Evolutionary conservation across 2,113 vertebrate species (phyloP).

Genomic region (Phoenicopterus ruber): DNA sequence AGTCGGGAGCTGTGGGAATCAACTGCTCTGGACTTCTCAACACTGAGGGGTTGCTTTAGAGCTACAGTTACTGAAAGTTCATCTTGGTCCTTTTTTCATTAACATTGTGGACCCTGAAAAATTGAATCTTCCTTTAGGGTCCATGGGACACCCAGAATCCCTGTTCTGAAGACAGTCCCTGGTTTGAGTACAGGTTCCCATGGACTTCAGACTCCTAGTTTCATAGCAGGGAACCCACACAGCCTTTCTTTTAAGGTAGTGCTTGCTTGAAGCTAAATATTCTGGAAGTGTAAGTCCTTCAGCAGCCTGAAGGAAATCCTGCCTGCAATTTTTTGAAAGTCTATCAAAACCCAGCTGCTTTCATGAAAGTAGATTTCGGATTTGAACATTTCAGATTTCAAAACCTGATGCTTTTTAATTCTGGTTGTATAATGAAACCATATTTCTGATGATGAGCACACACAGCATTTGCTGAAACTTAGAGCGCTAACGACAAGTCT

Average conservation of each 20-base stretch:
- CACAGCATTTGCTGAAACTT: background rate
- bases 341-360: background rate
- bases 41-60: background rate
- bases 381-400: background rate
- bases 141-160: background rate
- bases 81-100: background rate
- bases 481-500: background rate
- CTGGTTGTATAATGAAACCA: background rate
- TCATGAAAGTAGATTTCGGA: background rate
- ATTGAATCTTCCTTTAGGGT: background rate
- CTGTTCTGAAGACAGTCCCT: background rate
- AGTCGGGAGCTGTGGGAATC: background rate
- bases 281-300: background rate
- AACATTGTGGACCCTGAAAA: background rate
- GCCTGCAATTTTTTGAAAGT: background rate
- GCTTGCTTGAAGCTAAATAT: background rate
- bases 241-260: background rate
- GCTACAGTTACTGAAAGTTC: background rate
- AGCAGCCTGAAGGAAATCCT: background rate
- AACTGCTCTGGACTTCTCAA: background rate
- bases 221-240: background rate
- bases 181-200: background rate
- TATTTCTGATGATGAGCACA: background rate
- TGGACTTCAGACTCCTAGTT: background rate
- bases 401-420: background rate